Evolutionary conservation across 2,888 invertebrate species (phyloP).

Genomic region (Cenopis cana): DNA sequence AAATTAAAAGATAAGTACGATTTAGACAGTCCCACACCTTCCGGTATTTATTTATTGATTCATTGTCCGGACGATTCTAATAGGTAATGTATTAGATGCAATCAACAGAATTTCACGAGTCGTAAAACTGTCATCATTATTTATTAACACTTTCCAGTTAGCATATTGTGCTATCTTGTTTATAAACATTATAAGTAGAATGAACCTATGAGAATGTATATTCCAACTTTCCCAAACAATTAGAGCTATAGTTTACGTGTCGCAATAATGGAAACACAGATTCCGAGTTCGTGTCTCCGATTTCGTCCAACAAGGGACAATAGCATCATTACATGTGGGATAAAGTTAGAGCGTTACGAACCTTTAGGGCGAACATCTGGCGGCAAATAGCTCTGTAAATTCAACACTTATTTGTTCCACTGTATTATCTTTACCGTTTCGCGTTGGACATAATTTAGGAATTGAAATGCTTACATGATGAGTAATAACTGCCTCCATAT

Average conservation of each 20-base stretch:
- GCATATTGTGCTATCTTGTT: slow-evolving; percentile 9
- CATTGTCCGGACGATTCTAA: slow-evolving; percentile 22
- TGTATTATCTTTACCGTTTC: slow-evolving; percentile 24
- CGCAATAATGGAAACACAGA: slow-evolving; percentile 14
- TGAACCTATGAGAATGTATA: neutral
- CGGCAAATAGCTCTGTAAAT: slow-evolving; percentile 42
- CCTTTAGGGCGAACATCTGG: slow-evolving; percentile 45
- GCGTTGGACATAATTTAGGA: slow-evolving; percentile 16
- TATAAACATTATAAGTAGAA: slow-evolving; percentile 15
- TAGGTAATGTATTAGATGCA: slow-evolving; percentile 20
- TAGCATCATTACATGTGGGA: slow-evolving; percentile 44
- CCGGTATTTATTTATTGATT: slow-evolving; percentile 31
- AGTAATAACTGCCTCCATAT: slow-evolving; percentile 27
- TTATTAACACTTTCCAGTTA: slow-evolving; percentile 30
- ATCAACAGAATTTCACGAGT: slow-evolving; percentile 26
- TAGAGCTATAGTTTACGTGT: slow-evolving; percentile 11
- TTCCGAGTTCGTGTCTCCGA: slow-evolving; percentile 39
- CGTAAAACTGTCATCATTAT: slow-evolving; percentile 37
- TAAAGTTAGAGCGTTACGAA: slow-evolving; percentile 45
- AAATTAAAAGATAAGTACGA: slow-evolving; percentile 10
- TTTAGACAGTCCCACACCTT: slow-evolving; percentile 3
- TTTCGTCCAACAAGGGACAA: slow-evolving; percentile 43
- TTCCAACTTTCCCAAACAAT: neutral
- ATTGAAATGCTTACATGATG: slow-evolving; percentile 26
- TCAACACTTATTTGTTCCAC: slow-evolving; percentile 41